Evolutionary conservation across 53 echinoderm and acorn worm genomes (phyloP), one percentile per base, ranked within the genome.

Genomic region (Temnopleurus reevesii): DNA sequence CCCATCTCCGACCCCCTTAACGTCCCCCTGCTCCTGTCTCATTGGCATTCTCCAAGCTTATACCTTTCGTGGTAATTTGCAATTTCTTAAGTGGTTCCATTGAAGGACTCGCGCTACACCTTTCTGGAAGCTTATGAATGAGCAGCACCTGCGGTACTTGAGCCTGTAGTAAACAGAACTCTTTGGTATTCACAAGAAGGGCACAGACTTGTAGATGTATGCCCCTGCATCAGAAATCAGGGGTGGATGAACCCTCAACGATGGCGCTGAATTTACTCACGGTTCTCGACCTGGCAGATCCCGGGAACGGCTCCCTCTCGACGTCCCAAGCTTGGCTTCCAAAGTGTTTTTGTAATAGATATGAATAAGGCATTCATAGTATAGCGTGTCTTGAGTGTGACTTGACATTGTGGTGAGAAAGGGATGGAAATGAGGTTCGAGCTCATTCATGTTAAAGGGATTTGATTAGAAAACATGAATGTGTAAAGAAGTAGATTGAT

Each of bases 31-130:
- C 31, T 33, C 51, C 55, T 21, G 33, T 55, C 83, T 83, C 56
- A 83, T 83, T 55, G 55, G 53, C 33, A 83, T 83, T 83, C 83
- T 35, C 17, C 45, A 26, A 28, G 43, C 85, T 85, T 29, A n/a
- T n/a, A 85, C 85, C 85, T 85, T 85, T 85, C 85, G 41, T 38
- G 61, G 85, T 44, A 85, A 85, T 85, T 85, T 85, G 85, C 85
- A 85, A 85, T 85, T 85, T 85, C 21, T 85, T 12, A 27, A 60
- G 83, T 54, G 60, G 59, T 47, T 41, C 59, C 85, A 49, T 60
- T 55, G 85, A 38, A 38, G 85, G 45, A 43, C n/a, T 83, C 35
- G 83, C 54, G 83, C 54, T 56, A 60, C 85, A 85, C 85, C 85
- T 60, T 85, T 38, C 23, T 38, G 25, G 47, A 46, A 45, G 45